phyloP scores from a whole-genome alignment of 2,888 invertebrate genomes.

The Siphonodentalium dalli region DNA sequence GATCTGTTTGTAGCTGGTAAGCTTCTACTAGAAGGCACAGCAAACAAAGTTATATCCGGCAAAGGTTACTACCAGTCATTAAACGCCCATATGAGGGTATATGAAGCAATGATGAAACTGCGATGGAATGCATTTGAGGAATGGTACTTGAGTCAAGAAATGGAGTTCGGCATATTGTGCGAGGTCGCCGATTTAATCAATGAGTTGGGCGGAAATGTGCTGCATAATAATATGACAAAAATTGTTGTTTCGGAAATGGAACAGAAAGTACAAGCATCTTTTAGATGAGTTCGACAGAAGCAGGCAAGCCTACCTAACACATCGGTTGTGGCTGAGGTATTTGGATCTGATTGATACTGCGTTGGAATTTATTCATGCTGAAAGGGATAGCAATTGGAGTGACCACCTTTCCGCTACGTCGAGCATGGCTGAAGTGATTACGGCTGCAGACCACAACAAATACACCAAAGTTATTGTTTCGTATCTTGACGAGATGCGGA shows the following conservation, averaged over 20 bases:
- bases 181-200: too few species aligned
- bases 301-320: too few species aligned
- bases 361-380: too few species aligned
- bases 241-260: too few species aligned
- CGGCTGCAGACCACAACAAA: slow-evolving; percentile 3
- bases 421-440: background rate
- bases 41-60: slow-evolving; percentile 1
- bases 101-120: background rate
- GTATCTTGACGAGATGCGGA: too few species aligned
- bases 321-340: too few species aligned
- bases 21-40: background rate
- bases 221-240: too few species aligned
- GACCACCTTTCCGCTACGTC: background rate
- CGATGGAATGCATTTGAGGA: background rate
- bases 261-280: too few species aligned
- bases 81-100: slow-evolving; percentile 2
- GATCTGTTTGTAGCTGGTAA: background rate
- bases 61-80: slow-evolving; percentile 3
- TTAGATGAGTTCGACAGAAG: too few species aligned
- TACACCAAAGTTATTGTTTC: background rate
- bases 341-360: too few species aligned
- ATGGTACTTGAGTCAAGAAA: background rate
- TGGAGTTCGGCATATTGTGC: too few species aligned
- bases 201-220: too few species aligned
- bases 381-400: background rate